phyloP scores from a whole-genome alignment of 2,797 vertebrate genomes.

The Amblyraja radiata region DNA sequence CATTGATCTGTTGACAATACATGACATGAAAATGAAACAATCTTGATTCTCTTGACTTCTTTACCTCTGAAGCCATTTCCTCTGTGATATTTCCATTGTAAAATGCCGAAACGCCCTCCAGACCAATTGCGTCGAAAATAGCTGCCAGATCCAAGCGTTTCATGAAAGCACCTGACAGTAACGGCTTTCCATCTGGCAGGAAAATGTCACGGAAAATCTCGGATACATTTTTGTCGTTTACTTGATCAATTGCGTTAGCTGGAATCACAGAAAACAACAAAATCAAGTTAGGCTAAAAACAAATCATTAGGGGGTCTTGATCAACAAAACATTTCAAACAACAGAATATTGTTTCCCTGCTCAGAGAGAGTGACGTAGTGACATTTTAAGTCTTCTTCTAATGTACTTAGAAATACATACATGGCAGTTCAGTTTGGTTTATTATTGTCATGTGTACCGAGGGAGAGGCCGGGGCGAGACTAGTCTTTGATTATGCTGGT shows the following conservation, averaged over 20 bases:
- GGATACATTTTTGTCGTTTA: constrained; percentile 68
- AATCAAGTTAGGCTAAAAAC: not conserved
- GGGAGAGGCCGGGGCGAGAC: no score
- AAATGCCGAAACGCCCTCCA: constrained; percentile 71
- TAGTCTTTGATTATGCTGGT: no score
- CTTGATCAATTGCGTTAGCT: constrained; percentile 78
- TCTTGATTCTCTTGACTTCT: not conserved
- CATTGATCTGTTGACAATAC: no score
- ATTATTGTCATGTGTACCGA: no score
- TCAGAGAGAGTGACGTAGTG: not conserved
- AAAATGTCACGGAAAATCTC: constrained; percentile 73
- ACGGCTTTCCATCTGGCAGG: constrained; percentile 64
- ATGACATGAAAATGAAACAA: no score
- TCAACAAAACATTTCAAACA: not conserved
- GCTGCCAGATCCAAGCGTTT: constrained; percentile 74
- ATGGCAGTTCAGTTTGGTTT: not conserved
- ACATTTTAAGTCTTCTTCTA: not conserved
- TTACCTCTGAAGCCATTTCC: constrained; percentile 80
- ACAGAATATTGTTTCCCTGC: not conserved
- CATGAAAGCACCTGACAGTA: constrained; percentile 66
- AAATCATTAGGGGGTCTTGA: not conserved
- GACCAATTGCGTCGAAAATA: constrained; percentile 70
- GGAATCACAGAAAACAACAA: constrained; percentile 38
- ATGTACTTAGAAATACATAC: not conserved
- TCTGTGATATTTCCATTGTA: constrained; percentile 79